These are phyloP conservation scores for Siderastrea siderea DNA, from an alignment of 92 coral and sea anemone species.

Conservation along the genomic window DNA sequence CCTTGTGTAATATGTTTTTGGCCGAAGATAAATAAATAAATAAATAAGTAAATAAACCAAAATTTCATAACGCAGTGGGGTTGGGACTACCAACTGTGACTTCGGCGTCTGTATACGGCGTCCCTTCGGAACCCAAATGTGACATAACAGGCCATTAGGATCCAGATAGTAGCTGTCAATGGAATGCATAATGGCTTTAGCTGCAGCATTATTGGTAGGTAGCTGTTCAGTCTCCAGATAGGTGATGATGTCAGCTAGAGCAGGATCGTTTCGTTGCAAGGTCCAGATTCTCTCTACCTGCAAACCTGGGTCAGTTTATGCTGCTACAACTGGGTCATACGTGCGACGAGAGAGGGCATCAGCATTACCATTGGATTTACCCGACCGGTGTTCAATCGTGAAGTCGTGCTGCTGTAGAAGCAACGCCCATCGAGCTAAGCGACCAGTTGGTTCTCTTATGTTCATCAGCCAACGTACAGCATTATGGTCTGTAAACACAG, in stretches of 20 bases:
- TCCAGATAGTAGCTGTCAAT: slow-evolving; percentile 58
- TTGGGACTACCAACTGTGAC: slow-evolving; percentile 54
- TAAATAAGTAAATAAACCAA: too few species aligned
- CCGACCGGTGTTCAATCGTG: neutral
- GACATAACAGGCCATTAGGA: slow-evolving; percentile 57
- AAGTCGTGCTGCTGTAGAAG: neutral
- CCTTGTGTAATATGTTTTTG: too few species aligned
- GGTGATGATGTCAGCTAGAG: too few species aligned
- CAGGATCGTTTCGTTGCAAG: too few species aligned
- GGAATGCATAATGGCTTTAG: slow-evolving; percentile 30
- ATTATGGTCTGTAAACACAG: neutral
- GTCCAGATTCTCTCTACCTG: too few species aligned
- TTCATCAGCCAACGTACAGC: neutral
- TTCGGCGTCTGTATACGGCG: neutral
- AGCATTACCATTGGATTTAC: neutral
- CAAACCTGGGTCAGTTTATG: neutral
- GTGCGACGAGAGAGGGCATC: neutral
- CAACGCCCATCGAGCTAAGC: neutral
- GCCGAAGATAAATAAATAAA: too few species aligned
- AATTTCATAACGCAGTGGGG: slow-evolving; percentile 47
- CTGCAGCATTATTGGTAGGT: slow-evolving; percentile 29
- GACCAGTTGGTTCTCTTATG: neutral
- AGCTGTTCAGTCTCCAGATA: slow-evolving; percentile 19
- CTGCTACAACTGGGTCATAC: neutral
- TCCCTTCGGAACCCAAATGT: slow-evolving; percentile 32